Evolutionary conservation across 2,113 vertebrate species (phyloP).

Genomic region (Calidris pugnax): DNA sequence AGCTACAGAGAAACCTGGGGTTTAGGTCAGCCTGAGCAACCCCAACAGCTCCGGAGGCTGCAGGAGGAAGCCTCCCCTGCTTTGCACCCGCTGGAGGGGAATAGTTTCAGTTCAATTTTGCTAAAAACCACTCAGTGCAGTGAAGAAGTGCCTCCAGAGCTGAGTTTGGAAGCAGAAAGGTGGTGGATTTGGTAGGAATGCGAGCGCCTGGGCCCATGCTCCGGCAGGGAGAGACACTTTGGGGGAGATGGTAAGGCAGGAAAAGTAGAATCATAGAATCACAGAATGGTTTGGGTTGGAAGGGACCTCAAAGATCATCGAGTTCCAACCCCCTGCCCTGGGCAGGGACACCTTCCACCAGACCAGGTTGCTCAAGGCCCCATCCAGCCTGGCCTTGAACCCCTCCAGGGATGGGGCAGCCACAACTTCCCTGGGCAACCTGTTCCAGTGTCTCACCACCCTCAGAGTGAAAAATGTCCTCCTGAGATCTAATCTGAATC

Average conservation of each 20-base stretch:
- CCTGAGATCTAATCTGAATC: no score
- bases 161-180: not conserved
- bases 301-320: no score
- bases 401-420: no score
- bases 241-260: not conserved
- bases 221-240: not conserved
- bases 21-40: not conserved
- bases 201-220: not conserved
- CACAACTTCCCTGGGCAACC: no score
- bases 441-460: no score
- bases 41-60: not conserved
- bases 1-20: not conserved
- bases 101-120: not conserved
- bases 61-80: not conserved
- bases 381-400: no score
- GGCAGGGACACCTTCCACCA: no score
- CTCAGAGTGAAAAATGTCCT: no score
- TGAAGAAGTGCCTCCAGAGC: not conserved
- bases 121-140: not conserved
- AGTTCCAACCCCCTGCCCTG: no score
- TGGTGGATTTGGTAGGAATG: not conserved
- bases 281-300: no score
- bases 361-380: no score
- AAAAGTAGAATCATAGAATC: no score
- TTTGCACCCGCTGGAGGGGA: not conserved